phyloP scores from a whole-genome alignment of 2,797 vertebrate species.

The Mormyrus hasselquistii region DNA sequence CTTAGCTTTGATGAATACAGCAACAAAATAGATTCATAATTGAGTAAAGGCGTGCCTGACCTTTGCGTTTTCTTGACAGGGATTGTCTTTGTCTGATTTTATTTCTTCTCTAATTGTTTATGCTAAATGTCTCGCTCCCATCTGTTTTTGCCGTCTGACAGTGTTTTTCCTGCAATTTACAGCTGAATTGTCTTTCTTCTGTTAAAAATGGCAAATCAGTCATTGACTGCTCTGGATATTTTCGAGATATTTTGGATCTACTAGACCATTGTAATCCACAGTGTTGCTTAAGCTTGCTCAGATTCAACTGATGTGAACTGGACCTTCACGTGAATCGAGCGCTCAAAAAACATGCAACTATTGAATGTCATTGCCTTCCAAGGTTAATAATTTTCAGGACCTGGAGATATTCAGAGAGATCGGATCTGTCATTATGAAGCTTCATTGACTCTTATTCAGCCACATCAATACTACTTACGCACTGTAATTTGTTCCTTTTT shows the following conservation, averaged over 20 bases:
- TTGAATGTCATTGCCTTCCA: background rate
- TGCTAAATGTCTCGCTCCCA: background rate
- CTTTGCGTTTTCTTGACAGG: background rate
- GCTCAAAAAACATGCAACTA: background rate
- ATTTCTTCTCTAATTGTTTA: background rate
- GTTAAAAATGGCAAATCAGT: slow-evolving; percentile 2
- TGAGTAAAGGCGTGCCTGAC: background rate
- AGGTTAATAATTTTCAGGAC: background rate
- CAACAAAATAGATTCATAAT: background rate
- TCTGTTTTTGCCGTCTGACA: background rate
- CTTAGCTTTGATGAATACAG: background rate
- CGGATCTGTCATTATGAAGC: background rate
- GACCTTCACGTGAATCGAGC: background rate
- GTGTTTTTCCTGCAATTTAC: background rate
- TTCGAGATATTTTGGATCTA: background rate
- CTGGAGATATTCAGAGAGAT: background rate
- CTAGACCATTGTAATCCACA: background rate
- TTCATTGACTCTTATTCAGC: background rate
- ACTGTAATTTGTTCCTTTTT: background rate
- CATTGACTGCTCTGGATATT: slow-evolving; percentile 5
- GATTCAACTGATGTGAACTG: background rate
- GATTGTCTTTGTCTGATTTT: background rate
- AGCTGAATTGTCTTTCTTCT: slow-evolving; percentile 1
- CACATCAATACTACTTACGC: background rate
- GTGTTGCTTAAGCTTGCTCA: background rate